These are phyloP conservation scores for Australoheros facetus DNA, from an alignment of 2,797 vertebrate species.

Conservation along the genomic window DNA sequence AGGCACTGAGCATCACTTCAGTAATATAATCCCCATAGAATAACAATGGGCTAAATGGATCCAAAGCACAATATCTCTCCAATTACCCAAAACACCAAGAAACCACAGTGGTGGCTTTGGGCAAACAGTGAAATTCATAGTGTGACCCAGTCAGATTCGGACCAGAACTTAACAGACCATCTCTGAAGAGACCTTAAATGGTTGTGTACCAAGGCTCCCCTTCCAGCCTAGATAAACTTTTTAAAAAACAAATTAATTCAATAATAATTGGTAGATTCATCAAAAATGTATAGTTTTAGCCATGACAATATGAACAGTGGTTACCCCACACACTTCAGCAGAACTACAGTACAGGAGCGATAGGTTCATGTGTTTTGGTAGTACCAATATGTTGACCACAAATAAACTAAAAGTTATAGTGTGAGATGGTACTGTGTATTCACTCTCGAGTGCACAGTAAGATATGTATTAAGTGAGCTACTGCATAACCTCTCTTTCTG, in stretches of 20 bases:
- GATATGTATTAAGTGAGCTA: conserved; percentile 8
- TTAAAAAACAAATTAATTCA: not conserved
- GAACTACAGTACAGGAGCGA: conserved; percentile 22
- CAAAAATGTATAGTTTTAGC: not conserved
- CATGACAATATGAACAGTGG: not conserved
- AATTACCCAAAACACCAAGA: not conserved
- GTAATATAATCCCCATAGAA: not conserved
- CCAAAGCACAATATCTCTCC: not conserved
- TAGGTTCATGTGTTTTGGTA: conserved; percentile 21
- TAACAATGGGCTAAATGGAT: not conserved
- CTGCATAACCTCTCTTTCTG: conserved; percentile 10
- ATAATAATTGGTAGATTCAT: not conserved
- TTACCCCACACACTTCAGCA: conserved; percentile 2
- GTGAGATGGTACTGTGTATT: not conserved
- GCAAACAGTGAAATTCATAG: not conserved
- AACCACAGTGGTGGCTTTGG: not conserved
- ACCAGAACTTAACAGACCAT: not conserved
- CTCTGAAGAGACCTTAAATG: not conserved
- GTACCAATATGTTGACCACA: not conserved
- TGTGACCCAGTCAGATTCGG: not conserved
- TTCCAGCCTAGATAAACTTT: not conserved
- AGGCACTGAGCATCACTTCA: not conserved
- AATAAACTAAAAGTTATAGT: conserved; percentile 1
- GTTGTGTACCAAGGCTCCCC: not conserved
- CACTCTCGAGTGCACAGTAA: not conserved